Percentiles rank a stretch among this genome's conserved stretches.
These are phyloP conservation scores for Lophius piscatorius DNA, from an alignment of 2,113 vertebrate genomes.

Conservation along the genomic window DNA sequence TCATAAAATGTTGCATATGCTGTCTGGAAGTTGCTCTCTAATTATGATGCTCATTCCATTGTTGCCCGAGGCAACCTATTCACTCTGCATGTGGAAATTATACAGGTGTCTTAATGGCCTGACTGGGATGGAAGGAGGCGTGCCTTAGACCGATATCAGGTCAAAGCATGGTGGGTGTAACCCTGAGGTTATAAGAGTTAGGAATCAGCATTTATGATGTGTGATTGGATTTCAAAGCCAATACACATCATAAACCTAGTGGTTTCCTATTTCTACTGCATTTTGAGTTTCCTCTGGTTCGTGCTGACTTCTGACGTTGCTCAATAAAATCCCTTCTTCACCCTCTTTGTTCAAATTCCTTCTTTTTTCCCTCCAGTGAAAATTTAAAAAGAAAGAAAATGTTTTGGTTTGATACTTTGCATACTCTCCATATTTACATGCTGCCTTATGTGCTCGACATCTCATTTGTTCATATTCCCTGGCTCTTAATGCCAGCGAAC, in stretches of 20 bases:
- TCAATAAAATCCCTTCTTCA: background rate
- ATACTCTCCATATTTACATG: background rate
- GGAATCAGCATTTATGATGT: constrained; percentile 1
- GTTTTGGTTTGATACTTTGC: background rate
- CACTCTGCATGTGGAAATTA: constrained; percentile 57
- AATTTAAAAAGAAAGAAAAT: constrained; percentile 7
- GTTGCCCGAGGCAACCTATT: constrained; percentile 49
- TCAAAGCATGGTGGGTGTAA: background rate
- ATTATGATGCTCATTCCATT: constrained; percentile 45
- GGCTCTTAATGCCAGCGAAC: constrained; percentile 55
- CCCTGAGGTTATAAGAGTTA: too few relatives aligned
- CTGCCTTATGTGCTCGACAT: constrained; percentile 39
- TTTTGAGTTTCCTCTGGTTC: background rate
- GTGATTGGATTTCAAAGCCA: background rate
- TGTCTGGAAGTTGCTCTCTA: constrained; percentile 55
- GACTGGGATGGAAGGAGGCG: constrained; percentile 22
- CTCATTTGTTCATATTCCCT: constrained; percentile 46
- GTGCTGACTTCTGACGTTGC: background rate
- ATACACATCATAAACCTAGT: constrained; percentile 3
- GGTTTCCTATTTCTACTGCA: background rate
- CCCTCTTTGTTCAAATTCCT: background rate
- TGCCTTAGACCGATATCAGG: background rate
- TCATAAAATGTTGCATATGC: constrained; percentile 51
- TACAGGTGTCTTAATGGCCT: constrained; percentile 61
- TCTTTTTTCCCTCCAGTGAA: background rate